phyloP scores from a whole-genome alignment of 2,888 invertebrate genomes.

The Tromatobia lineatoria region DNA sequence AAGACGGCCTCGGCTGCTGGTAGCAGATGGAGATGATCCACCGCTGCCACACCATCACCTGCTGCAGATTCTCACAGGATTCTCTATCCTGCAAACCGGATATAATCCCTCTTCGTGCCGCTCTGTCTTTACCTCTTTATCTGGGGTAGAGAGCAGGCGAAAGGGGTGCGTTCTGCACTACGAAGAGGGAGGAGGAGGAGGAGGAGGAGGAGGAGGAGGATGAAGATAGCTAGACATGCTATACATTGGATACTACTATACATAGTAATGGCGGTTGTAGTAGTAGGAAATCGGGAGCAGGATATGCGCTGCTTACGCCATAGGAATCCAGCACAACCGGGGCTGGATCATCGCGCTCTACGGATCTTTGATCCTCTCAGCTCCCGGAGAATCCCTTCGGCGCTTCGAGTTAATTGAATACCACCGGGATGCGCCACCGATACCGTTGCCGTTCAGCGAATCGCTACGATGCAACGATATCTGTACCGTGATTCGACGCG shows the following conservation, averaged over 20 bases:
- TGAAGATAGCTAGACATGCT: conserved; percentile 29
- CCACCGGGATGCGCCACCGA: conserved; percentile 53
- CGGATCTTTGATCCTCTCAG: conserved; percentile 72
- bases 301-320: conserved; percentile 50
- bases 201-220: background rate
- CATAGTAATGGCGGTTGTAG: conserved; percentile 23
- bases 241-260: conserved; percentile 15
- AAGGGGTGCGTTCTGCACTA: conserved; percentile 25
- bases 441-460: conserved; percentile 47
- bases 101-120: conserved; percentile 64
- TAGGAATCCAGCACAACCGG: conserved; percentile 58
- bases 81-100: conserved; percentile 60
- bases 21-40: conserved; percentile 55
- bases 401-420: conserved; percentile 73
- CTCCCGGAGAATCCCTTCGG: conserved; percentile 69
- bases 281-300: conserved; percentile 39
- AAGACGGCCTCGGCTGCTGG: conserved; percentile 40
- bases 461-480: conserved; percentile 48
- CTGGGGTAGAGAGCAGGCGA: conserved; percentile 31
- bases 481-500: conserved; percentile 29
- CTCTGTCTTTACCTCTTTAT: conserved; percentile 56
- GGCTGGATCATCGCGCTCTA: conserved; percentile 69
- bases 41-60: conserved; percentile 50
- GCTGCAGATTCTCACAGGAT: conserved; percentile 57
- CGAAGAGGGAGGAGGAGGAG: background rate